Evolutionary conservation across 2,888 invertebrate genomes (phyloP), one percentile per base, ranked within the genome.

Genomic region (Notodonta ziczac): DNA sequence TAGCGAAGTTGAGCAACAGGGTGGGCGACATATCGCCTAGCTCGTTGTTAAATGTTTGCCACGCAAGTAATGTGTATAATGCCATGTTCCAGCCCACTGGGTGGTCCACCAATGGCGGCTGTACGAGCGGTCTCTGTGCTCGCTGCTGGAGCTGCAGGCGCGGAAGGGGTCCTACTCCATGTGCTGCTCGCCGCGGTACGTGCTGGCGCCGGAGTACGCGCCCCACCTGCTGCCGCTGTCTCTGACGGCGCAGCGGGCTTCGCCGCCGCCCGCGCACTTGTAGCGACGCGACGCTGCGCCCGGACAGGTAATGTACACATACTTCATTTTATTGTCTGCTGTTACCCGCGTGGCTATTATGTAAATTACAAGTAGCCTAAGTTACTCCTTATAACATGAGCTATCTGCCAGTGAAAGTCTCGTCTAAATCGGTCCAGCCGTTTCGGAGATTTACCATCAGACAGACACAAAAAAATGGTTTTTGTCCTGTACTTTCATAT

Each of bases 221-320:
- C 81, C 86, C 48, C 89, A 85, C 68, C 73, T 90, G 65, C 82
- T 89, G 67, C 91, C 90, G 70, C 77, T 91, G 73, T 90, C 88
- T 63, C 88, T 90, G 69, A 86, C 89, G 69, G 87, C 89, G 78
- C 83, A 83, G 80, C 81, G 91, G 59, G 77, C 84, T 48, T 87
- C 91, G 67, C 93, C 93, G 76, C 92, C 92, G 72, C 92, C 93
- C 44, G 92, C 93, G 85, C 93, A 91, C 85, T 90, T 92, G 90
- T 93, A 93, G 92, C 93, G 87, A 78, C 79, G 85, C 80, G 84
- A 85, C 68, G 77, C 80, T 66, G 91, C 91, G 91, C 88, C 90
- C 84, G 77, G 71, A 59, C 83, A 83, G 85, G 87, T 87, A 76
- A 60, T 61, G n/a, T 14, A 42, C 35, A 56, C 32, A 13, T n/a